Evolutionary conservation across 2,113 vertebrate genomes (phyloP), one percentile per base, ranked within the genome.

Genomic region (Psilopsiagon aurifrons): DNA sequence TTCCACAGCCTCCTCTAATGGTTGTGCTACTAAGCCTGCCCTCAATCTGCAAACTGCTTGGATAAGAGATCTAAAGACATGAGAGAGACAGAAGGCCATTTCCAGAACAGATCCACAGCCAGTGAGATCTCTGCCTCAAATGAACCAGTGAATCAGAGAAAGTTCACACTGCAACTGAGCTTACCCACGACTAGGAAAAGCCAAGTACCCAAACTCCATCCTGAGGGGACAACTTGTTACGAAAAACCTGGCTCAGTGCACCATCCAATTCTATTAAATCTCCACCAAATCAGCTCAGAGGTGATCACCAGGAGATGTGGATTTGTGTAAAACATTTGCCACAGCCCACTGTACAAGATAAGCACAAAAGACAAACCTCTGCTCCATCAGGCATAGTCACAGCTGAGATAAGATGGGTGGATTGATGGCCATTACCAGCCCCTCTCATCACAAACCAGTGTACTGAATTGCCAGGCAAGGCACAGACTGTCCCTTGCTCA

Each of bases 361-460:
- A 76, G 31, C 70, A 82, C 18, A 75, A 54, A 64, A 78, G 33
- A 33, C n/a, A 87, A 78, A 64, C 11, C 39, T 67, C 69, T 88
- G 28, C 57, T 71, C 51, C 1, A 0, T 29, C 44, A 70, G 16
- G 41, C 18, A 18, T 0, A 39, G 10, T 46, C 66, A 78, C 23
- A 67, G 29, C 29, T 0, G 1, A 82, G 41, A 60, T 6, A 73
- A 16, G 27, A 60, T 31, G 4, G 2, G n/a, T 33, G 29, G 10
- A 73, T 20, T 2, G 4, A 59, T 2, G 12, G 75, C 60, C 1
- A 0, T 18, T 7, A 22, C 74, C n/a, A 43, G 6, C 22, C 27
- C 20, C 78, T 68, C 67, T 52, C 35, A 39, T 2, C 44, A 60
- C 57, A 57, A 13, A 15, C 1, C 39, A 33, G n/a, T 4, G 23